Percentiles rank a stretch among this genome's conserved stretches.
phyloP scores from a whole-genome alignment of 2,113 vertebrate species.

The Grantiella picta region DNA sequence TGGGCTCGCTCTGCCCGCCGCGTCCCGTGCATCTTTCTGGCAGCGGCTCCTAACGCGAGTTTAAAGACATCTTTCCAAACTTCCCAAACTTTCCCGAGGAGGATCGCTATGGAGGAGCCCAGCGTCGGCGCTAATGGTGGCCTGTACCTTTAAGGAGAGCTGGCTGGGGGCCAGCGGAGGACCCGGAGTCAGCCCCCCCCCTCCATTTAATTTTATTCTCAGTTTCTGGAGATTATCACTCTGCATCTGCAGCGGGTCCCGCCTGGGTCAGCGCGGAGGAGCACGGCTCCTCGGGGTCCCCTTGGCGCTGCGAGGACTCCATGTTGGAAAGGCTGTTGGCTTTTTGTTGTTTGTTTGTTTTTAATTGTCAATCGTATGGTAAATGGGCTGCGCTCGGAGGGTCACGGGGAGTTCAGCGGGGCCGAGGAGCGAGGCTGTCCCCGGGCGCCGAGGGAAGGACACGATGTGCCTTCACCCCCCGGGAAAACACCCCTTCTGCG shows the following conservation, averaged over 20 bases:
- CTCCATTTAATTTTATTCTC: constrained; percentile 30
- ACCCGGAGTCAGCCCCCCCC: background rate
- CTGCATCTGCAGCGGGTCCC: constrained; percentile 47
- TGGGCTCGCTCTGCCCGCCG: background rate
- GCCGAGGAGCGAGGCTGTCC: constrained; percentile 26
- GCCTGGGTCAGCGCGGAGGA: constrained; percentile 6
- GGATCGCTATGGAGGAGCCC: constrained; percentile 8
- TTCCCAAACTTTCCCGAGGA: constrained; percentile 14
- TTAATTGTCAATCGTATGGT: constrained; percentile 76
- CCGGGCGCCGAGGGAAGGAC: background rate
- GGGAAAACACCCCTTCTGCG: background rate
- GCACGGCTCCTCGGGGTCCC: constrained; percentile 6
- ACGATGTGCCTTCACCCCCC: background rate
- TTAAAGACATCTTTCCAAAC: constrained; percentile 46
- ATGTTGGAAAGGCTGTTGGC: constrained; percentile 56
- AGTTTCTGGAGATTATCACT: constrained; percentile 62
- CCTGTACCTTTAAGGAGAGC: constrained; percentile 73
- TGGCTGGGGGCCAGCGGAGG: constrained; percentile 69
- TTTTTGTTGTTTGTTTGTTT: constrained; percentile 76
- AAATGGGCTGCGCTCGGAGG: constrained; percentile 67
- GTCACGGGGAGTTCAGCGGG: constrained; percentile 75
- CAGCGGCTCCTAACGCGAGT: background rate
- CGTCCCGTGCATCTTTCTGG: constrained; percentile 1
- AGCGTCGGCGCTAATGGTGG: constrained; percentile 30
- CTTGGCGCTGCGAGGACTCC: constrained; percentile 60